Base-by-base conservation (phyloP, 2,797 vertebrate genomes). In the Chromis chromis region DNA sequence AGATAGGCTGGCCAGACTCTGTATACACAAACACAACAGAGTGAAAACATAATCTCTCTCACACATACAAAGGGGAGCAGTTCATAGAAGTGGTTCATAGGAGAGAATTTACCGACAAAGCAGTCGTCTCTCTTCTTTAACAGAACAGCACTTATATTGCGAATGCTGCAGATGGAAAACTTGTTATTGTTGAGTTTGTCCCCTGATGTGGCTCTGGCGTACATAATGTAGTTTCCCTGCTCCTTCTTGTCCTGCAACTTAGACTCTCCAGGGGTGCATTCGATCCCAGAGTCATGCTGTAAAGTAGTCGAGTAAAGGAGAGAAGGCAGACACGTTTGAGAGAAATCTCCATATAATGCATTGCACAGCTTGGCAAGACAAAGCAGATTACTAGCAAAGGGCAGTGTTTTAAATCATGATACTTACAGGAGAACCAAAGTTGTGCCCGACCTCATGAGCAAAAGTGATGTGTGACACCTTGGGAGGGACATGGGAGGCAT, bases 401-500 rank as follows among this genome's bases (percentile, higher is more conserved):
- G 3, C 28, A 17, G 1, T 3, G 22, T 25, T 71, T 53, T 39
- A 65, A 62, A 56, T 61, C 17, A 28, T 0, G 27, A 33, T 88
- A 96, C 97, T 98, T 94, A 99, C 98, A 82, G 97, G 97, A 28
- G 98, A 99, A 70, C 98, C 98, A 86, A 99, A 99, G 93, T 98
- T 99, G 94, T 99, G 98, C 52, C 98, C 98, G 54, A 99, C 96
- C 88, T 99, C 98, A 78, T 99, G 98, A 72, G 98, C 98, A 70
- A 99, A 99, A 76, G 98, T 99, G 78, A 99, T 98, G 83, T 99
- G 98, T 69, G 98, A 99, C 70, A 99, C 98, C 81, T 99, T 99
- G 52, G 97, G 96, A 58, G 98, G 98, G 5, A 99, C 97, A 4
- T 99, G 97, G 79, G 97, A 96, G 21, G 95, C 96, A 22, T 99